A percentile compares a stretch with the other conserved stretches of the same genome.
Evolutionary conservation across 2,888 invertebrate species (phyloP).

Genomic region (Germaria angustata): DNA sequence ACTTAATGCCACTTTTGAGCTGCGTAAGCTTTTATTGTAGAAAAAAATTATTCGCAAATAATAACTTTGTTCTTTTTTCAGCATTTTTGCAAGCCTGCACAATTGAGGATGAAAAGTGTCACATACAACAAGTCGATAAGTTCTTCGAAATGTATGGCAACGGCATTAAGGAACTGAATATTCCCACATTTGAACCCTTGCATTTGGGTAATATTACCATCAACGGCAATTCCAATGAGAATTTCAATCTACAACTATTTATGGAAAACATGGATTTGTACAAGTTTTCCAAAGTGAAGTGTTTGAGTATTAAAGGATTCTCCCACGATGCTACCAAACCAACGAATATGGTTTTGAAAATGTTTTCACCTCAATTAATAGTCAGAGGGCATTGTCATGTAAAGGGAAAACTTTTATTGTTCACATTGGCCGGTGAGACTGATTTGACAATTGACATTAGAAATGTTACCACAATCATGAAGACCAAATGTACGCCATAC

Average conservation of each 20-base stretch:
- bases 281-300: constrained; percentile 28
- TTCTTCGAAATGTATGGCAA: constrained; percentile 47
- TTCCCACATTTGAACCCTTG: constrained; percentile 48
- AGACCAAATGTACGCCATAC: neutral
- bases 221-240: constrained; percentile 39
- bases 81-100: constrained; percentile 50
- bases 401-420: constrained; percentile 52
- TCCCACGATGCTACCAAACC: constrained; percentile 13
- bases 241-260: constrained; percentile 45
- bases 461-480: constrained; percentile 42
- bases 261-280: constrained; percentile 37
- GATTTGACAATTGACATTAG: constrained; percentile 31
- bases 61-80: neutral
- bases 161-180: constrained; percentile 40
- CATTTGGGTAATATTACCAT: constrained; percentile 46
- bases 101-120: constrained; percentile 50
- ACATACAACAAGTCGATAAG: constrained; percentile 21
- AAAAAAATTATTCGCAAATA: neutral
- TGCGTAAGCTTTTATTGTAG: constrained; percentile 31
- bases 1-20: constrained; percentile 20
- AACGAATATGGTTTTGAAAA: constrained; percentile 1
- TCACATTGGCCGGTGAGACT: constrained; percentile 37
- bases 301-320: constrained; percentile 47
- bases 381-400: constrained; percentile 34
- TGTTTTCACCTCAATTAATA: constrained; percentile 8